phyloP scores from a whole-genome alignment of 2,888 invertebrate species.

The Synergus itoensis region DNA sequence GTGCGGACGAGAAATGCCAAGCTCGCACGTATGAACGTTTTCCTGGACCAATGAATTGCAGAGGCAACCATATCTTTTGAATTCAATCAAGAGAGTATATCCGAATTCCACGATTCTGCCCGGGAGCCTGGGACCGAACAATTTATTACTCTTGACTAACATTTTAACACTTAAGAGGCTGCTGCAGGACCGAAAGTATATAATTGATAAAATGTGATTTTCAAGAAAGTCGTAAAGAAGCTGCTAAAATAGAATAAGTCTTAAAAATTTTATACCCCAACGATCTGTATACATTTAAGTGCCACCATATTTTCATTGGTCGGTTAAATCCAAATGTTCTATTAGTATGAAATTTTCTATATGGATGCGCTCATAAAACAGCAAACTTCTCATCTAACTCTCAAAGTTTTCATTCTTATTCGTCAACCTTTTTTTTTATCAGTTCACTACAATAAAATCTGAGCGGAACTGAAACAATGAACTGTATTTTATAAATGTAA shows the following conservation, averaged over 20 bases:
- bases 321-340: not conserved
- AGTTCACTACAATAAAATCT: not conserved
- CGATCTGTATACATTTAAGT: not conserved
- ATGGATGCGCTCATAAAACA: no score
- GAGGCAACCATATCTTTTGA: constrained; percentile 19
- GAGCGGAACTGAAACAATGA: not conserved
- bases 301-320: not conserved
- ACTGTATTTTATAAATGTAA: not conserved
- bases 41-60: constrained; percentile 30
- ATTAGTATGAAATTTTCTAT: not conserved
- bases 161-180: constrained; percentile 15
- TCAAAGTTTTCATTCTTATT: not conserved
- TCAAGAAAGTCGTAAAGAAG: not conserved
- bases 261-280: no score
- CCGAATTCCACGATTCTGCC: constrained; percentile 18
- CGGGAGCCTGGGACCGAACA: constrained; percentile 17
- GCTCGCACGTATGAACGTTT: constrained; percentile 21
- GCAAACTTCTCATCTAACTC: not conserved
- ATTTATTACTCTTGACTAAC: constrained; percentile 13
- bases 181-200: no score
- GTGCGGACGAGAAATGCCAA: constrained; percentile 7
- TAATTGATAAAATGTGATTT: not conserved
- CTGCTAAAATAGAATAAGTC: no score
- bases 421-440: not conserved
- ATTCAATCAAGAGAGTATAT: constrained; percentile 1